Evolutionary conservation across 2,797 vertebrate genomes (phyloP).

Genomic region (Enteromius paludinosus): DNA sequence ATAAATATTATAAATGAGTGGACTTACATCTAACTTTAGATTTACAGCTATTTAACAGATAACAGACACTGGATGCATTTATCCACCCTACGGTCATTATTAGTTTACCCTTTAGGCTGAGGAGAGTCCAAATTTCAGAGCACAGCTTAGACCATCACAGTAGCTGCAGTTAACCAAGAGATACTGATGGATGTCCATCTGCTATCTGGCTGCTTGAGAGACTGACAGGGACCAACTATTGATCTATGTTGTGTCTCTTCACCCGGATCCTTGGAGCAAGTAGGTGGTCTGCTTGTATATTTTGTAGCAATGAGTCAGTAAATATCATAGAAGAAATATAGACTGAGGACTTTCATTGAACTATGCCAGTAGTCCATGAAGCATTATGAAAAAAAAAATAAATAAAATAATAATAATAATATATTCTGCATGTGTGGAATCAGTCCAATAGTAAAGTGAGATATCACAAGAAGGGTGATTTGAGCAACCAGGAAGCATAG

Average conservation of each 20-base stretch:
- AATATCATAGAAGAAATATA: not conserved
- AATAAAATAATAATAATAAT: no score
- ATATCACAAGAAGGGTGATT: no score
- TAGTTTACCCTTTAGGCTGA: not conserved
- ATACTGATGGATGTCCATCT: slow-evolving; percentile 75
- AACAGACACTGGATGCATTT: slow-evolving; percentile 32
- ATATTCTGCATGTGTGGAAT: no score
- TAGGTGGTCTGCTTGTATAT: slow-evolving; percentile 20
- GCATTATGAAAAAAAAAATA: not conserved
- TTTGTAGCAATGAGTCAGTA: not conserved
- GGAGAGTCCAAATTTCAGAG: not conserved
- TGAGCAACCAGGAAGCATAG: no score
- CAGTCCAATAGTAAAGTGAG: no score
- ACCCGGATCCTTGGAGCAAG: slow-evolving; percentile 21
- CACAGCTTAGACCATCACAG: slow-evolving; percentile 59
- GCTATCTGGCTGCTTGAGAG: slow-evolving; percentile 61
- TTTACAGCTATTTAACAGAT: slow-evolving; percentile 14
- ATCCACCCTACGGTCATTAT: not conserved
- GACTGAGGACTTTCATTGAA: not conserved
- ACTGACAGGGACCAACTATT: slow-evolving; percentile 65
- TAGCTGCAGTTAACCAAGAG: slow-evolving; percentile 73
- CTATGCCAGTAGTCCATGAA: not conserved
- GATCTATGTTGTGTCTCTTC: slow-evolving; percentile 71
- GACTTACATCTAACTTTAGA: not conserved
- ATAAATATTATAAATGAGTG: not conserved